These are phyloP conservation scores for Erpetoichthys calabaricus DNA, from an alignment of 2,797 vertebrate species.

Conservation along the genomic window DNA sequence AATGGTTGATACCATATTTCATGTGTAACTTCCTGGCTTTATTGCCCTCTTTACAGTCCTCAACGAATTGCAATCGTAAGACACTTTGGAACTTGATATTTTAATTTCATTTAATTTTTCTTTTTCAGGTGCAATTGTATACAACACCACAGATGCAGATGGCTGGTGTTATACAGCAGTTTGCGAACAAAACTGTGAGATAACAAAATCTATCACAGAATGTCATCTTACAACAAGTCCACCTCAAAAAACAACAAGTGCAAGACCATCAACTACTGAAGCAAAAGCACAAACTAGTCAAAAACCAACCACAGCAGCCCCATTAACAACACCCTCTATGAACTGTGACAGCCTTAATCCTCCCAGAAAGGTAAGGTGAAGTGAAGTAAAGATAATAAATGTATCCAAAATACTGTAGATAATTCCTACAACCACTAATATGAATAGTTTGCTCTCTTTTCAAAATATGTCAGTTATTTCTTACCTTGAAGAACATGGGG, in stretches of 20 bases:
- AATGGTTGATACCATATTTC: too few species aligned
- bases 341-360: conserved; percentile 29
- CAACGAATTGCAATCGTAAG: too few species aligned
- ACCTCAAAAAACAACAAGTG: not conserved
- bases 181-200: conserved; percentile 38
- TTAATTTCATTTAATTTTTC: too few species aligned
- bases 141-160: conserved; percentile 34
- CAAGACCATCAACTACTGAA: not conserved
- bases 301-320: accelerated
- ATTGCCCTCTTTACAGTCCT: too few species aligned
- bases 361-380: conserved; percentile 42
- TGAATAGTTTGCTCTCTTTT: too few species aligned
- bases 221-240: conserved; percentile 28
- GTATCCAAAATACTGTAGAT: too few species aligned
- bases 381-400: too few species aligned
- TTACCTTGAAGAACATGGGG: too few species aligned
- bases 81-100: too few species aligned
- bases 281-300: not conserved
- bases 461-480: too few species aligned
- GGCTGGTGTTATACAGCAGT: conserved; percentile 43
- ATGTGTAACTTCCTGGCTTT: too few species aligned
- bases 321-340: conserved; percentile 5
- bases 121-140: conserved; percentile 40
- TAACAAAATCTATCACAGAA: conserved; percentile 22
- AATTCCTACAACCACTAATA: too few species aligned